These are phyloP conservation scores for Ciona savignyi DNA, from an alignment of 23 tunicate genomes.

Conservation along the genomic window DNA sequence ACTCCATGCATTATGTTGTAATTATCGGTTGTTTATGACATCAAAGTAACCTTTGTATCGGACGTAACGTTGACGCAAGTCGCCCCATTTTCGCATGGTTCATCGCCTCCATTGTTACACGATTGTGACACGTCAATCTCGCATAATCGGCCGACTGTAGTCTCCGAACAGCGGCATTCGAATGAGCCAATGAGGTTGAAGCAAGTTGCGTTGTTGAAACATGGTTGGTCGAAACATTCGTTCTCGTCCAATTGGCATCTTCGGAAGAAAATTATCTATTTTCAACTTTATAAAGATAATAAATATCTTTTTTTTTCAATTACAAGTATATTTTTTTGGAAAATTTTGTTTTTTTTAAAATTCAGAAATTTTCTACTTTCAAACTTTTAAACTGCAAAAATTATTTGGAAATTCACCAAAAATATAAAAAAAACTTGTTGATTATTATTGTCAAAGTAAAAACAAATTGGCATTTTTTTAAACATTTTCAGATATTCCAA, in stretches of 20 bases:
- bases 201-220: conserved; percentile 47
- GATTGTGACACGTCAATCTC: conserved; percentile 29
- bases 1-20: background rate
- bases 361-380: too few relatives aligned
- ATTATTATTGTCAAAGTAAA: too few relatives aligned
- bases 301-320: too few relatives aligned
- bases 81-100: conserved; percentile 43
- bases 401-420: too few relatives aligned
- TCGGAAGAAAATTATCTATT: background rate
- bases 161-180: conserved; percentile 37
- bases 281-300: too few relatives aligned
- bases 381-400: too few relatives aligned
- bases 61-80: conserved; percentile 23
- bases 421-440: too few relatives aligned
- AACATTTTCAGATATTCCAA: too few relatives aligned
- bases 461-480: too few relatives aligned
- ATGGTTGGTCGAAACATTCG: conserved; percentile 39
- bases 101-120: conserved; percentile 13
- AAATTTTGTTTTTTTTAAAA: too few relatives aligned
- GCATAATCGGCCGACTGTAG: conserved; percentile 33
- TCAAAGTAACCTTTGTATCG: background rate
- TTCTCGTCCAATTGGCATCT: conserved; percentile 48
- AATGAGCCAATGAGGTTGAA: conserved; percentile 32
- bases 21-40: background rate
- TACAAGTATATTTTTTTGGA: too few relatives aligned